Percentiles rank a stretch among this genome's conserved stretches.
Evolutionary conservation across 2,888 invertebrate species (phyloP).

Genomic region (Gryllus longicercus): DNA sequence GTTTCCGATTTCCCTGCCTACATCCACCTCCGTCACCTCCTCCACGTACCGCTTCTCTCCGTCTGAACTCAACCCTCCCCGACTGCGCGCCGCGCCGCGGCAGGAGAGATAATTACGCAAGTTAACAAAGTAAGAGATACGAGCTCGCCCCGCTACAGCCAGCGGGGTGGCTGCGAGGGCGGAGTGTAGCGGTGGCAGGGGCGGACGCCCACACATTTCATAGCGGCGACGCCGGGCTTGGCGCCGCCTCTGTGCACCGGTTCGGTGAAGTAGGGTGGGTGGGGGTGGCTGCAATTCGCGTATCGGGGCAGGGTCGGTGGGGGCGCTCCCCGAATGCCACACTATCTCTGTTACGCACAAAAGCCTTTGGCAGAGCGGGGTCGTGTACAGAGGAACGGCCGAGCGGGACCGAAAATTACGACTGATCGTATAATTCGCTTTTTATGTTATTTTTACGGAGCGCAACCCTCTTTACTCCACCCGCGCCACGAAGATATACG

Average conservation of each 20-base stretch:
- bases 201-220: no score
- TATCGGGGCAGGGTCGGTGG: neutral
- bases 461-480: no score
- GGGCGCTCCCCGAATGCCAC: neutral
- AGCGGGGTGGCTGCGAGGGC: no score
- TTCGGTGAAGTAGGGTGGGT: neutral
- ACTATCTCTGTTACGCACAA: neutral
- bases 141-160: neutral
- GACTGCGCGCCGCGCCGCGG: neutral
- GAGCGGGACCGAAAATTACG: neutral
- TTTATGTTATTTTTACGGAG: neutral
- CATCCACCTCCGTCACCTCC: neutral
- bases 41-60: neutral
- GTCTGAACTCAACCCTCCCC: neutral
- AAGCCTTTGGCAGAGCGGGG: neutral
- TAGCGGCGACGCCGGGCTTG: no score
- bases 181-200: no score
- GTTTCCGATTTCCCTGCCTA: no score
- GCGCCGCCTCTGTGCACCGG: no score
- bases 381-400: neutral
- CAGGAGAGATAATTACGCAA: neutral
- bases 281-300: neutral
- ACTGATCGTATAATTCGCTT: neutral
- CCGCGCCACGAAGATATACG: no score
- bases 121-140: constrained; percentile 17